These are phyloP conservation scores for Sorex maritimensis DNA, from an alignment of 2,797 vertebrate species.

Conservation along the genomic window DNA sequence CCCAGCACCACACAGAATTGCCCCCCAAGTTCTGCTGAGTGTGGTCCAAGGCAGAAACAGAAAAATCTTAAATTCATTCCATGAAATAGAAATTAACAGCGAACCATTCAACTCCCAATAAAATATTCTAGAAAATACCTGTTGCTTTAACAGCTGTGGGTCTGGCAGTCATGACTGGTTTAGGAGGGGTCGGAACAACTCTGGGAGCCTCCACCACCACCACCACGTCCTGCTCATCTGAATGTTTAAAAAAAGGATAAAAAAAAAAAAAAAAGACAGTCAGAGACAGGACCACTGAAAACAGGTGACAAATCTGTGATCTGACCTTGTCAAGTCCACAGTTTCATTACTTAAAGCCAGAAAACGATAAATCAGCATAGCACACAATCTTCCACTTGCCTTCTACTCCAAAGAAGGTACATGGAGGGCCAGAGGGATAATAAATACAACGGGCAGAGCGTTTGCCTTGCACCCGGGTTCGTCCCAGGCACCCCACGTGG, in stretches of 20 bases:
- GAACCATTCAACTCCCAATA: not conserved
- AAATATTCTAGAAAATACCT: constrained; percentile 88
- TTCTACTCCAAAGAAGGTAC: too few relatives aligned
- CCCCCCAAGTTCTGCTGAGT: too few relatives aligned
- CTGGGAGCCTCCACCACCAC: constrained; percentile 89
- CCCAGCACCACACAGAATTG: too few relatives aligned
- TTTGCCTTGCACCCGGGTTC: too few relatives aligned
- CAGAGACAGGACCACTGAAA: not conserved
- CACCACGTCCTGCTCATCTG: constrained; percentile 94
- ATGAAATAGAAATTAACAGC: not conserved
- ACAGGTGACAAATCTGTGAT: not conserved
- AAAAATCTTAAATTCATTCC: constrained; percentile 43
- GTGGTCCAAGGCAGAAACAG: not conserved
- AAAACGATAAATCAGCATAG: not conserved
- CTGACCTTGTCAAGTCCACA: not conserved
- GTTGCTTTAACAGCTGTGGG: constrained; percentile 95
- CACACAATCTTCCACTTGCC: not conserved
- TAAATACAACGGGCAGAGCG: too few relatives aligned
- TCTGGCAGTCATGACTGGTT: constrained; percentile 90
- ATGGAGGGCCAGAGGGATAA: too few relatives aligned
- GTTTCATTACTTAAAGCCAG: not conserved
- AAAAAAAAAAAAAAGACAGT: constrained; percentile 65
- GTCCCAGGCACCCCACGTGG: too few relatives aligned
- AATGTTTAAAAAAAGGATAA: constrained; percentile 43
- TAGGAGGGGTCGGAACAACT: constrained; percentile 87